Percentiles rank a stretch among this genome's conserved stretches.
Evolutionary conservation across 2,888 invertebrate species (phyloP).

Genomic region (Parnassius apollo): DNA sequence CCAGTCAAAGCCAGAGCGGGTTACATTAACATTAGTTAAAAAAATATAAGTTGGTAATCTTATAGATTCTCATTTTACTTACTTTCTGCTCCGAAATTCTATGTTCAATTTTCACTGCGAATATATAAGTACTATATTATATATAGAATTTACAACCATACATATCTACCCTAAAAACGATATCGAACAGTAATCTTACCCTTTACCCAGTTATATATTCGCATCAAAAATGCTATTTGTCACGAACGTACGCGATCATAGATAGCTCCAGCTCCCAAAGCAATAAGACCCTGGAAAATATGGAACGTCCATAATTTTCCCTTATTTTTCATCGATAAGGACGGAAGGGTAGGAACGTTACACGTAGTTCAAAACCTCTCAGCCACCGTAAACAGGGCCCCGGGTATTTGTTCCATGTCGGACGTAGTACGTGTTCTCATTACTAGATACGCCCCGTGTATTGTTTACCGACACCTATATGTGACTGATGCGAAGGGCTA

Average conservation of each 20-base stretch:
- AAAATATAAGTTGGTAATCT: too few relatives aligned
- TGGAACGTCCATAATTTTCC: slow-evolving; percentile 26
- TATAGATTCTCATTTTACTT: too few relatives aligned
- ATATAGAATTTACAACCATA: too few relatives aligned
- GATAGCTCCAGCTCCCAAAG: slow-evolving; percentile 27
- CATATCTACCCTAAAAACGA: neutral
- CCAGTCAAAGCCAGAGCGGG: too few relatives aligned
- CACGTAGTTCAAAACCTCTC: slow-evolving; percentile 47
- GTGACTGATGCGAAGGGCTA: slow-evolving; percentile 35
- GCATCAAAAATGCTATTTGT: slow-evolving; percentile 27
- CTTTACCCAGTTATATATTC: slow-evolving; percentile 18
- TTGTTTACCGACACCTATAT: slow-evolving; percentile 38
- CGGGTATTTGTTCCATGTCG: slow-evolving; percentile 61
- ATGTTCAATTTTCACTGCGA: too few relatives aligned
- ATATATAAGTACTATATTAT: too few relatives aligned
- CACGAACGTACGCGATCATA: slow-evolving; percentile 27
- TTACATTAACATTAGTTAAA: too few relatives aligned
- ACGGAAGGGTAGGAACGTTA: slow-evolving; percentile 25
- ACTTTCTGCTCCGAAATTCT: too few relatives aligned
- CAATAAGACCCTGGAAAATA: slow-evolving; percentile 29
- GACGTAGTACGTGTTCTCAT: slow-evolving; percentile 58
- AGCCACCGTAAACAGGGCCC: slow-evolving; percentile 45
- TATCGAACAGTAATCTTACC: slow-evolving; percentile 16
- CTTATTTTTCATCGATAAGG: slow-evolving; percentile 25
- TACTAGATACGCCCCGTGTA: slow-evolving; percentile 47